These are phyloP conservation scores for Tenebrosternarchus preto DNA, from an alignment of 2,113 vertebrate genomes.

Conservation along the genomic window DNA sequence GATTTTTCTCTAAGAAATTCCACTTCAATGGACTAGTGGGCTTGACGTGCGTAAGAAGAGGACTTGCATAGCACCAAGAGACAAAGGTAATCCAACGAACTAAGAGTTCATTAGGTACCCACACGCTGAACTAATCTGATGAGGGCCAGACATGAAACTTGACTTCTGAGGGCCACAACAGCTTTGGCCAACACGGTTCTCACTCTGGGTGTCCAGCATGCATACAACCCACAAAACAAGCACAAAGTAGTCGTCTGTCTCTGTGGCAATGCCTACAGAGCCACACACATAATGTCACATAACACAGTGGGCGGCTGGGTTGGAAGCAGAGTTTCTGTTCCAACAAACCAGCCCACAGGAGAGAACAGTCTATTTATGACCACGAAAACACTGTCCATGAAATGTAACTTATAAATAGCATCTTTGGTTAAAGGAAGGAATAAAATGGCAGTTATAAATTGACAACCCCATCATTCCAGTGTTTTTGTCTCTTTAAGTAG, in stretches of 20 bases:
- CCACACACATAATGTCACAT: not conserved
- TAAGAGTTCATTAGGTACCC: slow-evolving; percentile 67
- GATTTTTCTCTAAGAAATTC: not conserved
- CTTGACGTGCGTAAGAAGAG: not conserved
- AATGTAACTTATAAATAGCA: not conserved
- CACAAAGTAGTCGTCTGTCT: slow-evolving; percentile 24
- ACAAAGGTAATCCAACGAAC: slow-evolving; percentile 33
- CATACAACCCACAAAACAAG: slow-evolving; percentile 18
- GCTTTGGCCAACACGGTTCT: slow-evolving; percentile 12
- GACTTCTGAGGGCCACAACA: slow-evolving; percentile 28
- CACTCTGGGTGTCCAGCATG: slow-evolving; percentile 23
- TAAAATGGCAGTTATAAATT: too few relatives aligned
- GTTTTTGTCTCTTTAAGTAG: too few relatives aligned
- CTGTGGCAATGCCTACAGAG: slow-evolving; percentile 1
- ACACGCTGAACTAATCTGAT: slow-evolving; percentile 61
- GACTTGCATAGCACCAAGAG: not conserved
- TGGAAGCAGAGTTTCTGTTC: slow-evolving; percentile 25
- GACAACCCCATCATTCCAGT: too few relatives aligned
- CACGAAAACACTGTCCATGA: not conserved
- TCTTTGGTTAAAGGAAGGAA: not conserved
- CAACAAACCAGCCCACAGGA: not conserved
- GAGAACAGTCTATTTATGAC: slow-evolving; percentile 7
- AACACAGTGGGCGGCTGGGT: slow-evolving; percentile 4
- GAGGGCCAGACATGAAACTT: slow-evolving; percentile 59
- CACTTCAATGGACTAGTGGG: not conserved